phyloP scores from a whole-genome alignment of 2,113 vertebrate genomes.

The Psilopsiagon aurifrons region DNA sequence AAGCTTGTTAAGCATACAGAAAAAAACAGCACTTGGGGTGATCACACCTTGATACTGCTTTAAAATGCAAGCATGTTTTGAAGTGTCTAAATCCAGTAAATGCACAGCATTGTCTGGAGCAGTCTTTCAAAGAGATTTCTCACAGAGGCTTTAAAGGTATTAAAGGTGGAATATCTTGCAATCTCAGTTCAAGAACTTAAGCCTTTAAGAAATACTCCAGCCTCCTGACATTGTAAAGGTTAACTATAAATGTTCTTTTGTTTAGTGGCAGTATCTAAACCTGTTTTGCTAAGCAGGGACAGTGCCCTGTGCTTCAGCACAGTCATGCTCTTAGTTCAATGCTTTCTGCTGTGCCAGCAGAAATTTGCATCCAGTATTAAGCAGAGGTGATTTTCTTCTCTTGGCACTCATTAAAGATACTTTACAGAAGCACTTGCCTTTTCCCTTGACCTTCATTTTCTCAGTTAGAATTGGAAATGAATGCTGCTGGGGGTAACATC shows the following conservation, averaged over 20 bases:
- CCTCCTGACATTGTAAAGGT: slow-evolving; percentile 58
- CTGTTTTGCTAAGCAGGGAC: slow-evolving; percentile 10
- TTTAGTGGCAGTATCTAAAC: not conserved
- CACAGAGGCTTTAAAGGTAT: slow-evolving; percentile 42
- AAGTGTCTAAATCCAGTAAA: not conserved
- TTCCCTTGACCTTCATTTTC: slow-evolving; percentile 16
- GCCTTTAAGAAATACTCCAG: slow-evolving; percentile 48
- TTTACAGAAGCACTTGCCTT: not conserved
- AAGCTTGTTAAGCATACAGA: not conserved
- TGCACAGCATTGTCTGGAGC: not conserved
- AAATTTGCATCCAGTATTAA: not conserved
- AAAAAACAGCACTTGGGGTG: not conserved
- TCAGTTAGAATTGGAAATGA: not conserved
- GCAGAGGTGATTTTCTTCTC: slow-evolving; percentile 27
- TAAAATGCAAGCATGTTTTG: not conserved
- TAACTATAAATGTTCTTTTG: slow-evolving; percentile 40
- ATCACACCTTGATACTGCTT: not conserved
- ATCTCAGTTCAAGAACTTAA: slow-evolving; percentile 59
- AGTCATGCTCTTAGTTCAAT: not conserved
- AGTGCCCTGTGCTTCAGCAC: slow-evolving; percentile 11
- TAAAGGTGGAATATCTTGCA: slow-evolving; percentile 44
- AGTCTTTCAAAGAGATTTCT: slow-evolving; percentile 18
- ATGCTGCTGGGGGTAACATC: not conserved
- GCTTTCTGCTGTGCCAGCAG: slow-evolving; percentile 38
- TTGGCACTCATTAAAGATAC: not conserved